Percentiles rank a stretch among this genome's conserved stretches.
Evolutionary conservation across 30 jellyfish, hydroid and myxozoan genomes (phyloP).

Genomic region (Aurelia aurita): DNA sequence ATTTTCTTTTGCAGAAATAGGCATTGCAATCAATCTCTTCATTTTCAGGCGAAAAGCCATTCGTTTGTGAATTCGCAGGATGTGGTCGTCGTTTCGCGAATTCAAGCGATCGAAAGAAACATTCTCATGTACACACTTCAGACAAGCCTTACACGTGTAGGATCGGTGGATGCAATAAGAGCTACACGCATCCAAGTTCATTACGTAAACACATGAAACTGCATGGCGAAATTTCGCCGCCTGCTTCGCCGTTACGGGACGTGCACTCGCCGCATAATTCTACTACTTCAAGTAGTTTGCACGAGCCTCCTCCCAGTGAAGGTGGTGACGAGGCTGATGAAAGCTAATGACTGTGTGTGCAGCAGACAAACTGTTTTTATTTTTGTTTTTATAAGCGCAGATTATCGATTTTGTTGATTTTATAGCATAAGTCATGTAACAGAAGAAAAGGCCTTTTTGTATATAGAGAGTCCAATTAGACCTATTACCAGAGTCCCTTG

Average conservation of each 20-base stretch:
- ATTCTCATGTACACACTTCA: slow-evolving; percentile 87
- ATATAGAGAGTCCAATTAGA: no score
- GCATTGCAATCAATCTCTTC: not conserved
- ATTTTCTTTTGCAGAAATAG: no score
- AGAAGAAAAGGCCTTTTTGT: no score
- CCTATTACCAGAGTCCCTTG: no score
- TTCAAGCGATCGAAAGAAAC: slow-evolving; percentile 85
- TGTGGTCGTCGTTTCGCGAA: slow-evolving; percentile 94
- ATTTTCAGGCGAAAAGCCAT: slow-evolving; percentile 81
- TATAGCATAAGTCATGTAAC: no score
- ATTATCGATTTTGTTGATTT: no score
- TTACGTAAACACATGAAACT: slow-evolving; percentile 88
- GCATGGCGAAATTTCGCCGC: slow-evolving; percentile 90
- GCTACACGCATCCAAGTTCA: slow-evolving; percentile 95
- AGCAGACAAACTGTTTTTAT: no score
- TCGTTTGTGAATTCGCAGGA: slow-evolving; percentile 87
- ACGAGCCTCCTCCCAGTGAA: not conserved
- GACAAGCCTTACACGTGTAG: slow-evolving; percentile 94
- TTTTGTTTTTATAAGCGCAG: no score
- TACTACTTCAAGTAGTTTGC: not conserved
- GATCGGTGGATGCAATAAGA: slow-evolving; percentile 86
- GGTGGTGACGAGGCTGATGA: not conserved
- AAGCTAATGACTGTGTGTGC: no score
- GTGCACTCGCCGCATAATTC: slow-evolving; percentile 21
- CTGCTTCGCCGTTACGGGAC: slow-evolving; percentile 51